These are phyloP conservation scores for Ophiodon elongatus DNA, from an alignment of 2,113 vertebrate genomes.

Conservation along the genomic window DNA sequence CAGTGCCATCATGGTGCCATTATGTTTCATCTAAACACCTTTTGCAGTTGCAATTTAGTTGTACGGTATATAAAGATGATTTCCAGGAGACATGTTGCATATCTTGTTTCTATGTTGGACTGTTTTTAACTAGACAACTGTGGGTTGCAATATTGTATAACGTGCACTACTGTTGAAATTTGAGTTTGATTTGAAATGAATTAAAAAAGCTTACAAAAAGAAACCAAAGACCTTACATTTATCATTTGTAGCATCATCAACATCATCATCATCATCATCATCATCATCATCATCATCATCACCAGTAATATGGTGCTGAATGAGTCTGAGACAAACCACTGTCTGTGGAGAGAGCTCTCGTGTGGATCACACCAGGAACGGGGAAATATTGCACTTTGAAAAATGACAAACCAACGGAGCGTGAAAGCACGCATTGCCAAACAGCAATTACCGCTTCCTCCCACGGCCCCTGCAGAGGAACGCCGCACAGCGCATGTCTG, in stretches of 20 bases:
- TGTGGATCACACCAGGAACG: slow-evolving; percentile 68
- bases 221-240: slow-evolving; percentile 3
- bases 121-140: background rate
- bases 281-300: slow-evolving; percentile 27
- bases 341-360: slow-evolving; percentile 64
- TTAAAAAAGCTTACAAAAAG: background rate
- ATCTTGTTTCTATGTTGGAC: background rate
- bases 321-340: slow-evolving; percentile 51
- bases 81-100: background rate
- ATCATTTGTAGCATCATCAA: slow-evolving; percentile 9
- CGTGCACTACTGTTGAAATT: background rate
- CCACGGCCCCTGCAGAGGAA: slow-evolving; percentile 66
- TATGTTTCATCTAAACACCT: too few relatives aligned
- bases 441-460: slow-evolving; percentile 72
- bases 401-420: slow-evolving; percentile 79
- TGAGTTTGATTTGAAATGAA: background rate
- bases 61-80: too few relatives aligned
- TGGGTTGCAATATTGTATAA: background rate
- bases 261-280: background rate
- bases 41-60: too few relatives aligned
- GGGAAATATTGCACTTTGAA: slow-evolving; percentile 72
- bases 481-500: slow-evolving; percentile 49
- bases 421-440: slow-evolving; percentile 75
- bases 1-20: too few relatives aligned
- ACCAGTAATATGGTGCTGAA: slow-evolving; percentile 51